Base-by-base conservation (phyloP, 2,797 vertebrate genomes). In the Gastrophryne carolinensis region DNA sequence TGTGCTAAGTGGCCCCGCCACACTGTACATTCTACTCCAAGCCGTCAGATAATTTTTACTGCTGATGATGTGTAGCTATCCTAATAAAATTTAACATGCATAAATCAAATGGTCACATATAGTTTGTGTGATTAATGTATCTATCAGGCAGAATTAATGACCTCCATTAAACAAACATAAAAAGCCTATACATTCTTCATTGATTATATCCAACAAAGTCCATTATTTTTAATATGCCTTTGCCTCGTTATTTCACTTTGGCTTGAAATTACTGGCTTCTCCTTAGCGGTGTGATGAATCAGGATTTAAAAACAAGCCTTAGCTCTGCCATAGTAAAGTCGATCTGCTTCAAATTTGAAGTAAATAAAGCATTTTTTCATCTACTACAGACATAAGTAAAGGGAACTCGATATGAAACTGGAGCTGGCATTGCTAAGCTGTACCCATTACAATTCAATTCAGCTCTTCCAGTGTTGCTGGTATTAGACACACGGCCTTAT, bases 161-260 rank as follows among this genome's bases (percentile, higher is more conserved):
- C 53, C 64, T 68, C 73, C 50, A 75, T 75, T 75, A 68, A 75
- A 75, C 64, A 68, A 75, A 75, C 73, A 68, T 68, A 75, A 75
- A 69, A 75, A 61, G 64, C 56, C 73, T 75, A 75, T 75, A 75
- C 73, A 68, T 68, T 62, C 64, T 41, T n/a, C 44, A 75, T 52
- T 68, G 56, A 75, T 75, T 75, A 58, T 75, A 75, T 56, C 61
- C 49, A 73, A 58, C 41, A 49, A 57, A 61, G 73, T 75, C 62
- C 64, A 75, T 75, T 75, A 75, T 68, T 52, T 75, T 75, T 61
- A 68, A 75, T 75, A 61, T 35, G 56, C 26, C 30, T 69, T 68
- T 53, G 17, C 52, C 47, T 67, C 52, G 60, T 74, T 64, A 74
- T 74, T 74, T 66, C 13, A 65, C 72, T 57, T 41, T 65, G 62